phyloP scores from a whole-genome alignment of 2,797 vertebrate species.

The Ctenopoma kingsleyae region DNA sequence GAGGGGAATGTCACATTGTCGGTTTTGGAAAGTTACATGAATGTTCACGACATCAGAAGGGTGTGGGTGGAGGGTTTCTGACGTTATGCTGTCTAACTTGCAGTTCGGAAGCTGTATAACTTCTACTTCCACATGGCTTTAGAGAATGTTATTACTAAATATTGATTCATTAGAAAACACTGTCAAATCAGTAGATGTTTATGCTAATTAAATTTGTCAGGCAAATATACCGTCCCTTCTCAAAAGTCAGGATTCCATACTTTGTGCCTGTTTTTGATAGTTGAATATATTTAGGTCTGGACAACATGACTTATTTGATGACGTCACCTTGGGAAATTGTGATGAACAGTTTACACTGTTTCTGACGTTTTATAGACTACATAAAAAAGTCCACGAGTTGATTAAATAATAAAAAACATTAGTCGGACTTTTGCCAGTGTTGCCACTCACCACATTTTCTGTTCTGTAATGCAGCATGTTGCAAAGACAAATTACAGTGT shows the following conservation, averaged over 20 bases:
- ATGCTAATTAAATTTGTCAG: no score
- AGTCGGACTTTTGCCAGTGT: neutral
- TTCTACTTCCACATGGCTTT: neutral
- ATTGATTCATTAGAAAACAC: no score
- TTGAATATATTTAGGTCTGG: neutral
- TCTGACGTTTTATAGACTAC: neutral
- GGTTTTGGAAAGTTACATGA: neutral
- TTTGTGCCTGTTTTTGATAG: neutral
- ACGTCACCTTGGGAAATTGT: neutral
- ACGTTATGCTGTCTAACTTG: no score
- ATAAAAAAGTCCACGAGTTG: neutral
- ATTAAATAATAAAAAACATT: neutral
- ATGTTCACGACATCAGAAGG: neutral
- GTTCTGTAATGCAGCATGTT: neutral
- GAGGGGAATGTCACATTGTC: no score
- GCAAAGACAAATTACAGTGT: neutral
- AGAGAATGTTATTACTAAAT: no score
- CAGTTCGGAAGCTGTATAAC: neutral
- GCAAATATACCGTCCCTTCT: neutral
- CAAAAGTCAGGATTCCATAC: neutral
- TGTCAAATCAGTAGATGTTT: no score
- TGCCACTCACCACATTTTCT: neutral
- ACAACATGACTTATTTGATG: neutral
- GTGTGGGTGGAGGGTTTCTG: neutral
- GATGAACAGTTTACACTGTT: neutral